Conservation (phyloP, 1,140 invertebrate genomes). For the Aphis craccivora region DNA sequence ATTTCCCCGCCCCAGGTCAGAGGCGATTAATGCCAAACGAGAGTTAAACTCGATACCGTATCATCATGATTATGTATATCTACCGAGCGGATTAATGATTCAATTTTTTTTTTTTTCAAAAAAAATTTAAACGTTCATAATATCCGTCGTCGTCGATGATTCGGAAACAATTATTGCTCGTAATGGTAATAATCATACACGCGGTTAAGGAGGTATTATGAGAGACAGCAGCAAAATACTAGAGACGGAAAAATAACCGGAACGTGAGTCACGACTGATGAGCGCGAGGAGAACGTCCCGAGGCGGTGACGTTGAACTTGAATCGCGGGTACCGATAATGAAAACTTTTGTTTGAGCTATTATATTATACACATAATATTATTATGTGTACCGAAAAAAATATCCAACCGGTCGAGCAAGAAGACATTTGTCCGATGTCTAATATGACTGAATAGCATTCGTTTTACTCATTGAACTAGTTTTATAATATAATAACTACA, state of each 20-base stretch:
- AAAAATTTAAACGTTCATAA: neutral
- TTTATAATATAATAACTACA: neutral
- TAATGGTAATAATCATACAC: neutral
- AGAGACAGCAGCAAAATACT: neutral
- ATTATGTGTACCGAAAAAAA: neutral
- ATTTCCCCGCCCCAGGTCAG: neutral
- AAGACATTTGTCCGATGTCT: neutral
- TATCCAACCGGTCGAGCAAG: neutral
- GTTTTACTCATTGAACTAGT: constrained; percentile 25
- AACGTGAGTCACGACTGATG: constrained; percentile 53
- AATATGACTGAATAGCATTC: neutral
- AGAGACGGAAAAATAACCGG: constrained; percentile 25
- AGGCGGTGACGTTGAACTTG: constrained; percentile 54
- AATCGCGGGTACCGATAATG: constrained; percentile 2
- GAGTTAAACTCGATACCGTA: neutral
- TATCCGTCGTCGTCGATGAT: neutral
- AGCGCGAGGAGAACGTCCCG: constrained; percentile 27
- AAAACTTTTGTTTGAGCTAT: constrained; percentile 43
- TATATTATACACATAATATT: neutral
- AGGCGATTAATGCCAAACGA: neutral
- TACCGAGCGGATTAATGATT: neutral
- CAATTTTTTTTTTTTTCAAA: neutral
- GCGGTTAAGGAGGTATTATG: neutral
- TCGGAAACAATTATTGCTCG: constrained; percentile 11
- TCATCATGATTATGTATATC: constrained; percentile 24